phyloP scores from a whole-genome alignment of 2,888 invertebrate species.

The Augochlorella aurata region DNA sequence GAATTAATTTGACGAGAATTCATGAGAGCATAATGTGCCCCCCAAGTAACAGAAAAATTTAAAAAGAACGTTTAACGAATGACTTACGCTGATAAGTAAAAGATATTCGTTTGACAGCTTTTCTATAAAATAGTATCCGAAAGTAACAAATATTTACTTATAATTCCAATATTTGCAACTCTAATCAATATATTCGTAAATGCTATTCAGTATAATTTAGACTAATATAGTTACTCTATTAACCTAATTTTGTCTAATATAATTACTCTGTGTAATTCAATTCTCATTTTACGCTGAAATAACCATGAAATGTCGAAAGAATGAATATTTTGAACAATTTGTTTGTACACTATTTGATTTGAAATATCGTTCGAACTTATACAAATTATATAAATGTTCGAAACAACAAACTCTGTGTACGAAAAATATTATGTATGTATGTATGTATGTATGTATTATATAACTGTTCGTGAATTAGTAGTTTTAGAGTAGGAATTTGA shows the following conservation, averaged over 20 bases:
- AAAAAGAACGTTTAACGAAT: not conserved
- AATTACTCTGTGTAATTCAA: not conserved
- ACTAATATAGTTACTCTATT: not conserved
- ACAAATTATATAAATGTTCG: not conserved
- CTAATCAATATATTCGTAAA: too few species aligned
- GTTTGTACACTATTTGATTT: not conserved
- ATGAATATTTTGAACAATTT: too few species aligned
- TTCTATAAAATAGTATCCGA: too few species aligned
- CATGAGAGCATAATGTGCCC: not conserved
- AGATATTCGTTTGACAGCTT: too few species aligned
- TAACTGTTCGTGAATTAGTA: not conserved
- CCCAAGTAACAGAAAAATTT: not conserved
- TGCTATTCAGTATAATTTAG: too few species aligned
- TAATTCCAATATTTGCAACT: too few species aligned
- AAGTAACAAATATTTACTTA: too few species aligned
- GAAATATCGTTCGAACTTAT: not conserved
- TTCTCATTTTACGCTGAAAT: not conserved
- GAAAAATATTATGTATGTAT: too few species aligned
- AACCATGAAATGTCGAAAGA: too few species aligned
- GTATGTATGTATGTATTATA: too few species aligned
- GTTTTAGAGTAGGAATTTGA: not conserved
- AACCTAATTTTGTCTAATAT: not conserved
- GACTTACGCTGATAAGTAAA: too few species aligned
- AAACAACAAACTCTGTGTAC: not conserved
- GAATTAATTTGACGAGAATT: not conserved